A percentile compares a stretch with the other conserved stretches of the same genome.
These are phyloP conservation scores for Calcarius lapponicus DNA, from an alignment of 2,797 vertebrate species.

Conservation along the genomic window DNA sequence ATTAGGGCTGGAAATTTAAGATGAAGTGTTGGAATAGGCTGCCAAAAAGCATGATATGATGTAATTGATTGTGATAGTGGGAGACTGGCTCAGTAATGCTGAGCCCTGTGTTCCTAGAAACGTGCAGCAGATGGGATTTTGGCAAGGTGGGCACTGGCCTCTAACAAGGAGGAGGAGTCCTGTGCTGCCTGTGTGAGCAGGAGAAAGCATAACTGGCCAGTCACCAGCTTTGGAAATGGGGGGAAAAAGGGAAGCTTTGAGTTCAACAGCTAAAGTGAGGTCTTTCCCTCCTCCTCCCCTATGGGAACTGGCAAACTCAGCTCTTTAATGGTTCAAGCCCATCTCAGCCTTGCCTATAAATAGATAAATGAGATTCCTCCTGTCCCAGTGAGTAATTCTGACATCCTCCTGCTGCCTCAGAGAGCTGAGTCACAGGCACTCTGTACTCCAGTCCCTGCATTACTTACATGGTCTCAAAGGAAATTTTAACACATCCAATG, in stretches of 20 bases:
- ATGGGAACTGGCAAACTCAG: constrained; percentile 64
- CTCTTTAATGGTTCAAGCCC: constrained; percentile 52
- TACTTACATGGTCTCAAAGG: constrained; percentile 74
- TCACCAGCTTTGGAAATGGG: neutral
- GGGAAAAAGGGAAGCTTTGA: neutral
- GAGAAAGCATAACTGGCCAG: neutral
- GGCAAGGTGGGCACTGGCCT: neutral
- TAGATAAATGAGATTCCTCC: constrained; percentile 90
- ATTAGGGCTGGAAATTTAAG: constrained; percentile 29
- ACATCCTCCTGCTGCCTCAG: constrained; percentile 81
- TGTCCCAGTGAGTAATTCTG: constrained; percentile 90
- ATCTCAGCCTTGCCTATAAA: constrained; percentile 83
- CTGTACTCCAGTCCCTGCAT: constrained; percentile 54
- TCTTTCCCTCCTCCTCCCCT: neutral
- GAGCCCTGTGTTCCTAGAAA: constrained; percentile 19
- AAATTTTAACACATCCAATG: constrained; percentile 70
- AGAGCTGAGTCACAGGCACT: constrained; percentile 86
- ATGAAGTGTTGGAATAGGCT: constrained; percentile 23
- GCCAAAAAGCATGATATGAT: constrained; percentile 32
- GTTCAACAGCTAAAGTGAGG: neutral
- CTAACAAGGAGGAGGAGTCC: neutral
- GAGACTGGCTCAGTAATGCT: neutral
- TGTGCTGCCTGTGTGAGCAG: accelerated
- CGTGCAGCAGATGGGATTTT: neutral
- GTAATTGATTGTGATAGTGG: constrained; percentile 47